Percentiles rank a stretch among this genome's conserved stretches.
These are phyloP conservation scores for Pachycephala philippinensis DNA, from an alignment of 2,113 vertebrate species.

Conservation along the genomic window DNA sequence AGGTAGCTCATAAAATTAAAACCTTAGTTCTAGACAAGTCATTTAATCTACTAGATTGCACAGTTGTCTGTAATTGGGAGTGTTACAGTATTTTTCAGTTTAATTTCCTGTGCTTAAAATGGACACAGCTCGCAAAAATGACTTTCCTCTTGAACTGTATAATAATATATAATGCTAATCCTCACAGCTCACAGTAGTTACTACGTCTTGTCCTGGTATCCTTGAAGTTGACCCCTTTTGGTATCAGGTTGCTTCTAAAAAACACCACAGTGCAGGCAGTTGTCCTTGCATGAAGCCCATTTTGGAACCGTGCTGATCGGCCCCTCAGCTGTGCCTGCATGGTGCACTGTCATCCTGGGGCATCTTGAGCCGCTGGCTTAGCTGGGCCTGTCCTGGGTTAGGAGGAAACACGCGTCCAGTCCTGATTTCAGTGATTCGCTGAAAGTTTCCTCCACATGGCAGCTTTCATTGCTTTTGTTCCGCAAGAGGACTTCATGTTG, in stretches of 20 bases:
- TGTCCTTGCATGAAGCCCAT: background rate
- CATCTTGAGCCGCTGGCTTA: background rate
- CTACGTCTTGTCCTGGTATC: background rate
- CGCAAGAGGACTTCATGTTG: background rate
- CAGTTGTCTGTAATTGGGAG: background rate
- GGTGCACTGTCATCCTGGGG: background rate
- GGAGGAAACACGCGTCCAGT: fast-evolving
- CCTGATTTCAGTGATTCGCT: background rate
- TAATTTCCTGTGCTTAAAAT: background rate
- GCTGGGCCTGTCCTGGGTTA: background rate
- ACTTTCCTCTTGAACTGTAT: background rate
- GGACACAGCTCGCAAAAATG: fast-evolving
- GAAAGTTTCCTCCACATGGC: background rate
- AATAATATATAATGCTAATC: background rate
- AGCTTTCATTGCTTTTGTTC: background rate
- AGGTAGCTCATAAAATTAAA: background rate
- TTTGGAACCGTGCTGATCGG: fast-evolving
- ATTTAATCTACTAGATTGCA: background rate
- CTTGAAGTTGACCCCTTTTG: background rate
- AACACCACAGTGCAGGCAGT: background rate
- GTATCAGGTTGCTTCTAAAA: background rate
- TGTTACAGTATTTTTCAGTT: background rate
- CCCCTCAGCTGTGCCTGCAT: background rate
- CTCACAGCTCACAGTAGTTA: background rate
- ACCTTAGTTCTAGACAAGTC: background rate